Percentiles rank a stretch among this genome's conserved stretches.
Evolutionary conservation across 2,797 vertebrate species (phyloP).

Genomic region (Takifugu rubripes): DNA sequence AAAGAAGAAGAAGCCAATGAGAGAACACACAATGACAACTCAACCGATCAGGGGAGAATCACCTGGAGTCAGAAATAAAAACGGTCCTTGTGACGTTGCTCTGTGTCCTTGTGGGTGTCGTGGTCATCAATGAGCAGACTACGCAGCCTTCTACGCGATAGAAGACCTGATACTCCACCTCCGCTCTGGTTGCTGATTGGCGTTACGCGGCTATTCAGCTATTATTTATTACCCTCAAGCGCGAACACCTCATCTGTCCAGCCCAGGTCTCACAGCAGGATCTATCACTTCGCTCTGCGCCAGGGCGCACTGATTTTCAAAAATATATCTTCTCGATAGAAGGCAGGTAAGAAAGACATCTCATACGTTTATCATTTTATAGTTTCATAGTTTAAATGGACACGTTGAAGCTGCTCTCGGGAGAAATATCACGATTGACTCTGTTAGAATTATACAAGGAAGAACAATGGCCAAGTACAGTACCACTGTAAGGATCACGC

Average conservation of each 20-base stretch:
- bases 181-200: conserved; percentile 77
- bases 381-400: not conserved
- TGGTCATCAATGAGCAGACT: conserved; percentile 51
- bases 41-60: not conserved
- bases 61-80: not conserved
- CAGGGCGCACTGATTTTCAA: conserved; percentile 24
- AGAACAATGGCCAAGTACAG: not conserved
- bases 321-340: conserved; percentile 30
- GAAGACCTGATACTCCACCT: conserved; percentile 65
- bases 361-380: not conserved
- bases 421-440: not conserved
- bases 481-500: no score
- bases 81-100: conserved; percentile 25
- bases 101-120: conserved; percentile 14
- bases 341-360: conserved; percentile 49
- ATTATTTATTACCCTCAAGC: conserved; percentile 70
- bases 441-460: not conserved
- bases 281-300: conserved; percentile 35
- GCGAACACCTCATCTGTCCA: conserved; percentile 48
- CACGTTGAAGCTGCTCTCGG: not conserved
- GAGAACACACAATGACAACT: conserved; percentile 4
- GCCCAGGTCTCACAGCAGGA: conserved; percentile 45
- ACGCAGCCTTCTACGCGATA: conserved; percentile 46
- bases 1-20: not conserved
- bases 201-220: conserved; percentile 67